Evolutionary conservation across 2,888 invertebrate species (phyloP).

Genomic region (Melolontha melolontha): DNA sequence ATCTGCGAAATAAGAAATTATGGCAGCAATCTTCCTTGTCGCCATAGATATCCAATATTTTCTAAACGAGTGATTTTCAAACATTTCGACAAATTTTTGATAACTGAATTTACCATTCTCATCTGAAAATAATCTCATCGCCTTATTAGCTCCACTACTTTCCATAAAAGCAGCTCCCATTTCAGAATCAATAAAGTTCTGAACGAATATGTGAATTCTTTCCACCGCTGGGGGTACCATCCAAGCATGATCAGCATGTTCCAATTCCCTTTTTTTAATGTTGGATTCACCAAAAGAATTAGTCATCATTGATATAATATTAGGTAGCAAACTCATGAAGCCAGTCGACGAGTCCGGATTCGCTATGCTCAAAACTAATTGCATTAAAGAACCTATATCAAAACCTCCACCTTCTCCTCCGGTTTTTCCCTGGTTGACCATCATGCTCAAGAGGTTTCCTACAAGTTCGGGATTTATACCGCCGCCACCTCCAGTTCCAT

Average conservation of each 20-base stretch:
- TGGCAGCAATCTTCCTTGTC: conserved; percentile 80
- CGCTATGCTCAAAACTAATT: background rate
- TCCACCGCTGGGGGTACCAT: conserved; percentile 79
- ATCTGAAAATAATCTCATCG: conserved; percentile 77
- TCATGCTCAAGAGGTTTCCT: conserved; percentile 71
- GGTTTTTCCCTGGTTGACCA: conserved; percentile 60
- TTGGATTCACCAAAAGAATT: conserved; percentile 67
- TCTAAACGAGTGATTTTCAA: conserved; percentile 84
- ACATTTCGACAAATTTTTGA: conserved; percentile 78
- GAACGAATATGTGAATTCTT: conserved; percentile 80
- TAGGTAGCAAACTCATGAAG: conserved; percentile 65
- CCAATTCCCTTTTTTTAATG: conserved; percentile 70
- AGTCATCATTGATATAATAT: conserved; percentile 70
- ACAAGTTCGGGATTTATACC: conserved; percentile 71
- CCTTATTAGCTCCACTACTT: conserved; percentile 78
- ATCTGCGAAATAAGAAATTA: conserved; percentile 80
- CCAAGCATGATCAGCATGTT: conserved; percentile 78
- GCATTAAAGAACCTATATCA: conserved; percentile 40
- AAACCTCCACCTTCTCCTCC: conserved; percentile 37
- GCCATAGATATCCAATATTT: conserved; percentile 84
- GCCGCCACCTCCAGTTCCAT: conserved; percentile 53
- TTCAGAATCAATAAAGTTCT: conserved; percentile 83
- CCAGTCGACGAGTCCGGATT: background rate
- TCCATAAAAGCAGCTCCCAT: conserved; percentile 80
- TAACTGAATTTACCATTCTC: conserved; percentile 79